Base-by-base conservation (phyloP, 2,113 vertebrate genomes). In the Anser cygnoides region DNA sequence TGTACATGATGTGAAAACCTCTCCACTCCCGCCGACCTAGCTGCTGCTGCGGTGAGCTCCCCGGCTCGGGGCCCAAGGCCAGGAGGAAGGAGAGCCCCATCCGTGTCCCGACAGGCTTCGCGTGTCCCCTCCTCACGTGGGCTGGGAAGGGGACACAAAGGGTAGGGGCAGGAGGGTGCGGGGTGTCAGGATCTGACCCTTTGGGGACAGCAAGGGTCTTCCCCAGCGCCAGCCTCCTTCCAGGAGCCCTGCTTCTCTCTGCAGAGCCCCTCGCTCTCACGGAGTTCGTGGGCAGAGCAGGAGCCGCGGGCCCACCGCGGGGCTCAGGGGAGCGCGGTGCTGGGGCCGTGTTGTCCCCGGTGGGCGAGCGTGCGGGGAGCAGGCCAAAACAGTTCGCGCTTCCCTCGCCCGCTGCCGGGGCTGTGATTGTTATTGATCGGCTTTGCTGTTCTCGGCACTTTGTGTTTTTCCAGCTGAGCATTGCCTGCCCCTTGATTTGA, bases 361-460 rank as follows among this genome's bases (percentile, higher is more conserved):
- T 23, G 83, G 89, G 52, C 57, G 70, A 94, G 86, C 91, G 15
- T 35, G 37, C 81, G 58, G 90, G 50, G 93, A 92, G 84, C 92
- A 78, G 55, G 85, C 92, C 90, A 77, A 49, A 94, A 84, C 22
- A 13, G 83, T 93, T 96, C 90, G 86, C 33, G 61, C 90, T 93
- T 92, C 90, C 93, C 94, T 93, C 35, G 4, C 90, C 68, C 5
- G 5, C 88, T 95, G 90, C 93, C 10, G 73, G 84, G 90, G 68
- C 55, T 96, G 92, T 94, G 95, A 95, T 92, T 95, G 83, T 88
- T 96, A 96, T 94, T 93, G 96, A 96, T 96, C 95, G 83, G 92
- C 67, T 96, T 96, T 95, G 96, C 95, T 96, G 93, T 93, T 95
- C 94, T 96, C 80, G 72, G 95, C 95, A 94, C 93, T 93, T 86